Evolutionary conservation across 2,113 vertebrate species (phyloP), one percentile per base, ranked within the genome.

Genomic region (Danionella cerebrum): DNA sequence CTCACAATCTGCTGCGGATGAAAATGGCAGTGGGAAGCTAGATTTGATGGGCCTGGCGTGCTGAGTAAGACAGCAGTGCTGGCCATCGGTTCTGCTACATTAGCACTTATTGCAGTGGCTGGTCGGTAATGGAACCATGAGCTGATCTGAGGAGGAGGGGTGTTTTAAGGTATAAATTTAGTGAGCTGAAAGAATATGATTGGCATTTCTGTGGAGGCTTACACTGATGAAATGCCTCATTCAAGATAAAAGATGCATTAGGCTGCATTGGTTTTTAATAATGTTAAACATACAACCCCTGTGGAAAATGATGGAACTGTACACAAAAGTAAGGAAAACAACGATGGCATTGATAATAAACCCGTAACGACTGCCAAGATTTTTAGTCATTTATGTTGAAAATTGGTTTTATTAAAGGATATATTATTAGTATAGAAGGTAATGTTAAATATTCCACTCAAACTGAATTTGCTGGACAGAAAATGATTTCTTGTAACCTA

Each of bases 81-180:
- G 78, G 79, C 84, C 82, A 73, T 60, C 69, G 75, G 79, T 79
- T 85, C 84, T 80, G 84, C 82, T 81, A 80, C 79, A 85, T 83
- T 83, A 86, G 82, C 81, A 84, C 75, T 84, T 69, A 83, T 72
- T 67, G 70, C 63, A 54, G 50, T 68, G 72, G 45, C 64, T 67
- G 70, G 60, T 73, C 78, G 67, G 75, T 78, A 74, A 67, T 42
- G 60, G 58, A 66, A 65, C 71, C 59, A 53, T 71, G 45, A 33
- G 71, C 64, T 64, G 60, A 42, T 60, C 62, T 68, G 65, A 65
- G 24, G 29, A 27, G 33, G 19, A 47, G 3, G 10, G 13, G 25
- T 44, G 25, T 44, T 60, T 27, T 29, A 41, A 51, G 13, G 36
- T 25, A 60, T 60, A 60, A 60, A 60, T 60, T 60, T 60, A 45